Evolutionary conservation across 2,113 vertebrate species (phyloP), one percentile per base, ranked within the genome.

Genomic region (Nestor notabilis): DNA sequence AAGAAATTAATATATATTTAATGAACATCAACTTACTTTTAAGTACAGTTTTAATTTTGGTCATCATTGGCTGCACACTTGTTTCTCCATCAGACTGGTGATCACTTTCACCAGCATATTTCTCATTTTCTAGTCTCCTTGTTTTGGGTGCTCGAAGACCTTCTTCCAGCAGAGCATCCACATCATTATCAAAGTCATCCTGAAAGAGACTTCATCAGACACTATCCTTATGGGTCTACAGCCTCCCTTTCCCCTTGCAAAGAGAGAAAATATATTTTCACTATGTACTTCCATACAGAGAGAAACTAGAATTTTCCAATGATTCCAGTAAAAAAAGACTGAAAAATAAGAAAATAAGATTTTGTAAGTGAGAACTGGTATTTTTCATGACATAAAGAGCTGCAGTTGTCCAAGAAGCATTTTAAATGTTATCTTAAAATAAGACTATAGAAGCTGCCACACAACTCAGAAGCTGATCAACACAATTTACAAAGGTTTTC

Each of bases 161-260:
- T 91, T 99, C 99, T 95, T 99, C 99, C 97, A 99, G 98, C 91
- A 99, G 98, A 58, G 99, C 99, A 95, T 99, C 99, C 53, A 99
- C 99, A 91, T 99, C 99, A 91, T 99, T 99, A 98, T 99, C 99
- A 99, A 99, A 99, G 96, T 99, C 99, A 98, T 99, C 99, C 99
- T 99, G 98, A 96, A 99, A 99, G 98, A 99, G 78, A 98, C 46
- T 95, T 69, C 81, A 95, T 98, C 96, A 98, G 98, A 97, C 53
- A 95, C 97, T 35, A 69, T 17, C 39, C 87, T 86, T 81, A 92
- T 69, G 44, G 11, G 14, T 69, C 47, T 75, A 87, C 78, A 88
- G 75, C 69, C 71, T 92, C 93, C 95, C 91, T 55, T 83, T 49
- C 56, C 90, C 91, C 64, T 92, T 53, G 60, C 70, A 87, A 95